Base-by-base conservation (phyloP, 2,797 vertebrate species). In the Poeciliopsis turneri region DNA sequence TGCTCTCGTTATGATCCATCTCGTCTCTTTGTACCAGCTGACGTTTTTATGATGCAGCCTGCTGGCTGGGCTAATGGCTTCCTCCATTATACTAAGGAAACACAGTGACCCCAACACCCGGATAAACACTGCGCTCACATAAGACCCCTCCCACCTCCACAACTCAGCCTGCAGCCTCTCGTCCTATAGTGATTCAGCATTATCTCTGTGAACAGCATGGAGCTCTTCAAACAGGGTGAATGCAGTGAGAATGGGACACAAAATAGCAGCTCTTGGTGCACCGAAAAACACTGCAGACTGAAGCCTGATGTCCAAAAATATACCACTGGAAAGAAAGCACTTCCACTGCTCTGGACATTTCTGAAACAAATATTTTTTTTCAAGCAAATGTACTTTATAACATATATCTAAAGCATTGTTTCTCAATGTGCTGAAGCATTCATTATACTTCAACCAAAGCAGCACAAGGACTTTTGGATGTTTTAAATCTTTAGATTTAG, bases 1-100 rank as follows among this genome's bases (percentile, higher is more conserved):
- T 85, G 10, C 41, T 89, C 88, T 90, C 69, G 81, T 89, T 92
- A 92, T 93, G 93, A 93, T 93, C 92, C 91, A 89, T 92, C 91
- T 89, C 89, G 39, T 87, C 87, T 89, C 90, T 91, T 91, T 91
- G 91, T 88, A 82, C 72, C 88, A 83, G 87, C 86, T 92, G 90
- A 93, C 87, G 86, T 75, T 89, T 92, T 93, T 92, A 93, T 92
- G 90, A 89, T 87, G 86, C 82, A 80, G 88, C 88, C 90, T 89
- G 91, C 93, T 88, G 92, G 81, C 88, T 74, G 79, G 75, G 86
- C 88, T 93, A 92, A 94, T 92, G 90, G 87, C 89, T 88, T 86
- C 82, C 84, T 90, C 90, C 88, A 92, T 93, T 93, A 91, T 87
- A 82, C 83, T 86, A 78, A 90, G 84, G 80, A 86, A 90, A 88